Conservation (phyloP, 2,888 invertebrate species). For the Adelphocoris suturalis region DNA sequence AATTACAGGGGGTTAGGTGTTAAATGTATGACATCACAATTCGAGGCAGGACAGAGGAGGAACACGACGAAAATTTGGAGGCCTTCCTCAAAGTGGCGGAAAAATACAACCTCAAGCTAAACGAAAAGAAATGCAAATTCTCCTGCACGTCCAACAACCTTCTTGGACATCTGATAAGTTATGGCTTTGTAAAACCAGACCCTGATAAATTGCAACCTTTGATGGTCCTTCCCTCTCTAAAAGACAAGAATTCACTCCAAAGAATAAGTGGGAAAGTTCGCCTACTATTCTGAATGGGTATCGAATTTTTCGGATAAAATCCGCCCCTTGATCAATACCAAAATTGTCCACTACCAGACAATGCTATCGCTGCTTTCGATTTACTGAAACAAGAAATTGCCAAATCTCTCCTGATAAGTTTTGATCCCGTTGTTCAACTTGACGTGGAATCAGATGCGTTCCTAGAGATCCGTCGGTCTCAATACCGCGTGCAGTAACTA, state of each 20-base stretch:
- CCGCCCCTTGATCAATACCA: neutral
- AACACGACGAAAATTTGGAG: conserved; percentile 35
- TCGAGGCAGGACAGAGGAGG: conserved; percentile 41
- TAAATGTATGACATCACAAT: conserved; percentile 69
- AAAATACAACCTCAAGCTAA: conserved; percentile 64
- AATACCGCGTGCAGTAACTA: no score
- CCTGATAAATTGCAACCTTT: neutral
- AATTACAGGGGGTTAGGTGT: conserved; percentile 45
- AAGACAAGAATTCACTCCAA: neutral
- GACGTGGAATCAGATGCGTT: no score
- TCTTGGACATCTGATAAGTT: neutral
- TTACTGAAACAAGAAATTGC: neutral
- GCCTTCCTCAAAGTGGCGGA: conserved; percentile 2
- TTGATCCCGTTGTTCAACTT: no score
- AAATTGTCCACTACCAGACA: neutral
- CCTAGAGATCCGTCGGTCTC: no score
- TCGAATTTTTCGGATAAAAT: neutral
- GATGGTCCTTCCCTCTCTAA: neutral
- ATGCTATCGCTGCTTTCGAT: neutral
- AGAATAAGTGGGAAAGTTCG: neutral
- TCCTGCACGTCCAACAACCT: neutral
- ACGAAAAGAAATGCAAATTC: conserved; percentile 47
- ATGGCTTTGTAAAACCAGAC: neutral
- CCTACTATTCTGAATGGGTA: conserved; percentile 20
- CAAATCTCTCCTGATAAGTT: neutral